A percentile compares a stretch with the other conserved stretches of the same genome.
Conservation (phyloP, 1,140 invertebrate genomes). For the Ericerus pela region DNA sequence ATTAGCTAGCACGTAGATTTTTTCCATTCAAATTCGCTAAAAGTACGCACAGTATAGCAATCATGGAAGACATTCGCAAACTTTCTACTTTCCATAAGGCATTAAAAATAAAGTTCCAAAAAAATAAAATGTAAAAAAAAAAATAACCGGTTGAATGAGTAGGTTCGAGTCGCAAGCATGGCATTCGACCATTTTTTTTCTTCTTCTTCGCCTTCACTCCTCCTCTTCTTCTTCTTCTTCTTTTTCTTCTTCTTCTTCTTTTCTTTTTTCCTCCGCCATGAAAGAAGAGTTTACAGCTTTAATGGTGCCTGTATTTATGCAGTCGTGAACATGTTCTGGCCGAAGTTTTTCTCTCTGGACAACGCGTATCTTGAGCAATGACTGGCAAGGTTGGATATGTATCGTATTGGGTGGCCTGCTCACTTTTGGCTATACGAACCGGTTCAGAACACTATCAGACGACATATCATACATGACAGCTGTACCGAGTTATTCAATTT, state of each 20-base stretch:
- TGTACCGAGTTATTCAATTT: constrained; percentile 10
- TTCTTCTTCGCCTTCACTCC: no score
- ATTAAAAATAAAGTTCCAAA: no score
- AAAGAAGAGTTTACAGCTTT: background rate
- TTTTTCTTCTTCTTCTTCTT: background rate
- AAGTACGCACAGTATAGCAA: no score
- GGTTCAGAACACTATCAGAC: constrained; percentile 8
- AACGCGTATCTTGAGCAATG: constrained; percentile 11
- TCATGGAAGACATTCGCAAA: no score
- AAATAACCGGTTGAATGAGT: constrained; percentile 2
- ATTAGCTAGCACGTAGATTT: no score
- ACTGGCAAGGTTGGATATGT: constrained; percentile 10
- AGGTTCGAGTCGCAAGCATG: background rate
- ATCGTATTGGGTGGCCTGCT: constrained; percentile 9
- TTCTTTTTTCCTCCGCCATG: background rate
- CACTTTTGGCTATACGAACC: constrained; percentile 10
- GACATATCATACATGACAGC: constrained; percentile 12
- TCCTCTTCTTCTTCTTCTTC: no score
- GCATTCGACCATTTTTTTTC: no score
- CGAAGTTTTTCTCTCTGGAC: background rate
- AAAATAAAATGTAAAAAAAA: no score
- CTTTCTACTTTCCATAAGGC: no score
- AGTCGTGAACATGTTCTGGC: constrained; percentile 6
- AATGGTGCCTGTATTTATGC: constrained; percentile 2
- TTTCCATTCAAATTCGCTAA: no score